phyloP scores from a whole-genome alignment of 2,113 vertebrate genomes.

The Nanorana parkeri region DNA sequence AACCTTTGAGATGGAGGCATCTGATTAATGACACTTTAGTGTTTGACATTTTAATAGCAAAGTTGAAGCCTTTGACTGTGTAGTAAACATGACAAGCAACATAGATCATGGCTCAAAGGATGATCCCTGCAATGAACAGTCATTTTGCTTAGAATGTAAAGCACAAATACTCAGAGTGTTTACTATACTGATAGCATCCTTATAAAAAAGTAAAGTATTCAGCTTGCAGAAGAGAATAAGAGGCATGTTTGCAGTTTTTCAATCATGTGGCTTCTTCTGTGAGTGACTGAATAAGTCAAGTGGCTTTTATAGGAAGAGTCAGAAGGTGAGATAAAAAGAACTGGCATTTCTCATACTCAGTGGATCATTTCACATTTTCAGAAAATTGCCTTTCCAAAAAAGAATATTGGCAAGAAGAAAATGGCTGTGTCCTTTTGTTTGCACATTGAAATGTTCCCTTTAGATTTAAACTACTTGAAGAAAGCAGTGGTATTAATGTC shows the following conservation, averaged over 20 bases:
- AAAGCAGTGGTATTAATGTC: background rate
- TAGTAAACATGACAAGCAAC: conserved; percentile 43
- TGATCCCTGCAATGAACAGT: background rate
- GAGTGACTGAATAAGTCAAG: conserved; percentile 32
- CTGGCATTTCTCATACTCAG: conserved; percentile 9
- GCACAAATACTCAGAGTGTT: background rate
- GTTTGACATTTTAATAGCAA: conserved; percentile 44
- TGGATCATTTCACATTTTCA: conserved; percentile 24
- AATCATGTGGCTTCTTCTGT: background rate
- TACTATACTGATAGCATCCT: conserved; percentile 13
- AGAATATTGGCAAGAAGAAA: background rate
- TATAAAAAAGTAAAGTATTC: conserved; percentile 9
- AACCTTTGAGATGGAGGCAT: conserved; percentile 12
- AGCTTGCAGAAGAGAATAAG: conserved; percentile 23
- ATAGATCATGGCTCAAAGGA: conserved; percentile 25
- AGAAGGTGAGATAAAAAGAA: conserved; percentile 30
- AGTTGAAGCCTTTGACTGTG: conserved; percentile 24
- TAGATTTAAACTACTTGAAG: conserved; percentile 14
- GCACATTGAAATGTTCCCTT: conserved; percentile 27
- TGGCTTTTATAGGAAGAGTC: conserved; percentile 10
- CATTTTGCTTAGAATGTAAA: conserved; percentile 34
- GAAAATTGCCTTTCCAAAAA: conserved; percentile 35
- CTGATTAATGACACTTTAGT: conserved; percentile 44
- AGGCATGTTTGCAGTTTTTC: conserved; percentile 16
- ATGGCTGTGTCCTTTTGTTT: conserved; percentile 32